These are phyloP conservation scores for Mastigias papua DNA, from an alignment of 30 jellyfish, hydroid and myxozoan genomes.

Conservation along the genomic window DNA sequence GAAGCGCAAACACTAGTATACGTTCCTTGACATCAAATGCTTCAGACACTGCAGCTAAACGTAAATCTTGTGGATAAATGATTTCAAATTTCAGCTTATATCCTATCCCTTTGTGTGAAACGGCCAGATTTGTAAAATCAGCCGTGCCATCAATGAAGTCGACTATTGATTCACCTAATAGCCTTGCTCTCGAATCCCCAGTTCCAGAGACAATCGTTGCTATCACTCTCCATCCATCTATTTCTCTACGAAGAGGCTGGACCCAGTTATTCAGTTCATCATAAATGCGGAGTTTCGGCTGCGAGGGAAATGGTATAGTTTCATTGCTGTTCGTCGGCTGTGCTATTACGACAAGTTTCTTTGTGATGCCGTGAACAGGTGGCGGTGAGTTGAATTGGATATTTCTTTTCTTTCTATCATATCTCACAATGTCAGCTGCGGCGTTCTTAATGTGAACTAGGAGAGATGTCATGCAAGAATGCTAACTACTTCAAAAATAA, in stretches of 20 bases:
- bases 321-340: conserved; percentile 81
- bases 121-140: conserved; percentile 78
- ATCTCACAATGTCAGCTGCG: too few species aligned
- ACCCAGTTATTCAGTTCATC: conserved; percentile 84
- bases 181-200: conserved; percentile 78
- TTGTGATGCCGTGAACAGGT: too few species aligned
- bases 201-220: conserved; percentile 78
- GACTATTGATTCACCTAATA: conserved; percentile 78
- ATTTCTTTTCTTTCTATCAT: too few species aligned
- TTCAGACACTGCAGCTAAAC: conserved; percentile 49
- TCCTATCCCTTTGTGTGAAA: conserved; percentile 88
- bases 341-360: conserved; percentile 38
- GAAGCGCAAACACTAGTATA: conserved; percentile 35
- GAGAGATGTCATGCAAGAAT: too few species aligned
- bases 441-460: too few species aligned
- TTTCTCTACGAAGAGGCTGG: conserved; percentile 68
- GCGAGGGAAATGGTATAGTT: conserved; percentile 80
- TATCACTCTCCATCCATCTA: conserved; percentile 81
- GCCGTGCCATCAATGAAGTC: conserved; percentile 96
- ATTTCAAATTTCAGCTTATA: conserved; percentile 80
- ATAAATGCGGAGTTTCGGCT: conserved; percentile 79
- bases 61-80: conserved; percentile 69
- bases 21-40: conserved; percentile 86
- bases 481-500: too few species aligned
- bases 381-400: too few species aligned